Evolutionary conservation across 2,797 vertebrate species (phyloP), one percentile per base, ranked within the genome.

Genomic region (Ambastaia sidthimunki): DNA sequence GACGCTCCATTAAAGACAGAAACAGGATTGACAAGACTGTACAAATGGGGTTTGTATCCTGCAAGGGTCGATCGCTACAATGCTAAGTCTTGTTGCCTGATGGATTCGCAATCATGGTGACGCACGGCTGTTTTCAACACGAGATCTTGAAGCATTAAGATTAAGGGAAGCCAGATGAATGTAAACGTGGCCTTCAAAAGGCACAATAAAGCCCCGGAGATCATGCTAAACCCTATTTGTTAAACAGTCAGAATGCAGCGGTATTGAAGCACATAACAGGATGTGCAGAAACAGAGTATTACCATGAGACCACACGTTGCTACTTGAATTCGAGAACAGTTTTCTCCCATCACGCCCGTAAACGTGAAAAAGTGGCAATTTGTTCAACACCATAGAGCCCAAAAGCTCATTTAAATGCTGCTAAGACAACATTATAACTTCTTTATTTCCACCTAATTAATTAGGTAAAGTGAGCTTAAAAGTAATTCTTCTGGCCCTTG

Each of bases 391-490:
- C 80, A 76, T 82, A 57, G 77, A 80, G 62, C 68, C 62, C 31
- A 28, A 74, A 60, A 63, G 63, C 57, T 83, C 72, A 71, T 81
- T 83, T 81, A 50, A 82, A 81, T 62, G 72, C 62, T 57, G 52
- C 50, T 65, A 63, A 77, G 85, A 74, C 70, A 31, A 80, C 71
- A 76, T 88, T 89, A 85, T 70, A 85, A 13, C 63, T 71, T 63
- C 48, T 62, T 78, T 86, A 81, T 68, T 78, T 76, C 55, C 60
- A 76, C 84, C 74, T 69, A 44, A 78, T 68, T 87, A 90, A 91
- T 86, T 85, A 81, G 83, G 80, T 77, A 80, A 86, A 89, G 81
- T 75, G 79, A 84, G 83, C 78, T 80, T 74, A 77, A 55, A 81
- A 80, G 72, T 70, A 82, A 74, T 88, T 78, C 83, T 68, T 62